Conservation (phyloP, 1,140 invertebrate genomes). For the Bacillus rossius region DNA sequence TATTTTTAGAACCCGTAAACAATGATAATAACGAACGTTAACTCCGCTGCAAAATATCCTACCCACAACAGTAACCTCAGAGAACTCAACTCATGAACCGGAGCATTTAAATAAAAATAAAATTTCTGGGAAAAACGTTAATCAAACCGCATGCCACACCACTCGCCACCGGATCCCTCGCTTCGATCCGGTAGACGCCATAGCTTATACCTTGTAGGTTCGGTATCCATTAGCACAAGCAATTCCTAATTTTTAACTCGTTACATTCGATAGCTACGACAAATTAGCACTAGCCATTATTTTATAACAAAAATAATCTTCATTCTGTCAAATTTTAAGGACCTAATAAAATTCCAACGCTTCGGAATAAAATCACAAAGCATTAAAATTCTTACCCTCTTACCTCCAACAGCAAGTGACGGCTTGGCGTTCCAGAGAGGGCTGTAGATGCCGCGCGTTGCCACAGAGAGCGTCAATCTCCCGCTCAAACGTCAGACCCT, state of each 20-base stretch:
- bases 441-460: slow-evolving; percentile 15
- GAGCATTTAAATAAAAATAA: slow-evolving; percentile 13
- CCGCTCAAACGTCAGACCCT: slow-evolving; percentile 7
- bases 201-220: slow-evolving; percentile 1
- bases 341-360: slow-evolving; percentile 3
- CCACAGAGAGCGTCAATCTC: slow-evolving; percentile 14
- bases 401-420: not conserved
- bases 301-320: slow-evolving; percentile 10
- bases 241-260: slow-evolving; percentile 9
- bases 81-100: not conserved
- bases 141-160: not conserved
- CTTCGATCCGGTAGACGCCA: slow-evolving; percentile 17
- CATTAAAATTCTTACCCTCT: not conserved
- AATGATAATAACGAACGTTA: not conserved
- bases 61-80: not conserved
- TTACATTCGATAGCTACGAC: not conserved
- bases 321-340: not conserved
- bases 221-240: not conserved
- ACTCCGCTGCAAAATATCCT: slow-evolving; percentile 8
- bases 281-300: slow-evolving; percentile 10
- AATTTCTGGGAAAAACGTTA: not conserved
- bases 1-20: slow-evolving; percentile 19
- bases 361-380: slow-evolving; percentile 4
- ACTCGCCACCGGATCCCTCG: slow-evolving; percentile 3
- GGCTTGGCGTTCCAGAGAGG: slow-evolving; percentile 9